Evolutionary conservation across 2,113 vertebrate species (phyloP).

Genomic region (Vanacampus margaritifer): DNA sequence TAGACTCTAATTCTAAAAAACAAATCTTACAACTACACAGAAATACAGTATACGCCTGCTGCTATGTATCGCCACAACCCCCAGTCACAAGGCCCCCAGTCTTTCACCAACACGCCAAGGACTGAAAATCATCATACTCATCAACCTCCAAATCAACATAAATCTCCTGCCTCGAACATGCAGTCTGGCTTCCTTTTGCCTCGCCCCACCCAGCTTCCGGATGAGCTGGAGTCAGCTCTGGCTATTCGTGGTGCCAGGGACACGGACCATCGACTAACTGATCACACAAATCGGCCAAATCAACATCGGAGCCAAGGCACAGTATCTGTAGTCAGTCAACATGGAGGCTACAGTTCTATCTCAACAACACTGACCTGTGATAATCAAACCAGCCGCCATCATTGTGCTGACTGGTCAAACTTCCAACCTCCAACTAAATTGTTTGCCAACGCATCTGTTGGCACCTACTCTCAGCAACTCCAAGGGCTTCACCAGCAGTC

Average conservation of each 20-base stretch:
- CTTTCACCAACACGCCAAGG: slow-evolving; percentile 68
- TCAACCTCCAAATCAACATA: slow-evolving; percentile 54
- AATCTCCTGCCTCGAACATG: slow-evolving; percentile 32
- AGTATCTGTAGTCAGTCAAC: slow-evolving; percentile 43
- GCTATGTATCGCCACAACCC: slow-evolving; percentile 80
- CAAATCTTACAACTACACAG: slow-evolving; percentile 21
- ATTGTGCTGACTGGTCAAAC: slow-evolving; percentile 59
- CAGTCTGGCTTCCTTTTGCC: slow-evolving; percentile 66
- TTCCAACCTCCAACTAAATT: slow-evolving; percentile 59
- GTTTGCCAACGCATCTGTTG: slow-evolving; percentile 36
- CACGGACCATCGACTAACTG: slow-evolving; percentile 75
- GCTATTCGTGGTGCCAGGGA: slow-evolving; percentile 55
- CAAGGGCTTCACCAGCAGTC: slow-evolving; percentile 39
- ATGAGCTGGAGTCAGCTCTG: slow-evolving; percentile 64
- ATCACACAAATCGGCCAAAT: slow-evolving; percentile 50
- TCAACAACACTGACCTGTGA: slow-evolving; percentile 32
- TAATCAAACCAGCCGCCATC: slow-evolving; percentile 38
- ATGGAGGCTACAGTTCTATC: slow-evolving; percentile 40
- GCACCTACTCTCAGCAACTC: slow-evolving; percentile 27
- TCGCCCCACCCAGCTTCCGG: slow-evolving; percentile 64
- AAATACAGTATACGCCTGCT: slow-evolving; percentile 1
- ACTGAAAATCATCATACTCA: slow-evolving; percentile 54
- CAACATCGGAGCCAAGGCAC: slow-evolving; percentile 40
- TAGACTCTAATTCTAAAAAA: slow-evolving; percentile 34
- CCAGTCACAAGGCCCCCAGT: slow-evolving; percentile 74